These are phyloP conservation scores for Drosophila orosa DNA, from an alignment of 1,140 invertebrate genomes.

Conservation along the genomic window DNA sequence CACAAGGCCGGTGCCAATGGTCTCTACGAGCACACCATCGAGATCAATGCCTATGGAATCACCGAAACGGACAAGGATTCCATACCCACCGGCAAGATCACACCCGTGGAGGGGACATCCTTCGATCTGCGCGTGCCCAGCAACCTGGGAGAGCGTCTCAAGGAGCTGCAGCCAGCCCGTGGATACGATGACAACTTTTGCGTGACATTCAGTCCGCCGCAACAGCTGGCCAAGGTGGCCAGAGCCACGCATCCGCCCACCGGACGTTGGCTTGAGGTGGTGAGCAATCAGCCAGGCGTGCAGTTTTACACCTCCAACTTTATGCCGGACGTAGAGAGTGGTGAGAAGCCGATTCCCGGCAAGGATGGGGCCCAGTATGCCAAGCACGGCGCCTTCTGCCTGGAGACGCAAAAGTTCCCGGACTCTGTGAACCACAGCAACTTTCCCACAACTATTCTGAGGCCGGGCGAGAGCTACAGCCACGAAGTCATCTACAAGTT, in stretches of 20 bases:
- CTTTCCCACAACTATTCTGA: slow-evolving; percentile 90
- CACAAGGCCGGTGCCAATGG: slow-evolving; percentile 86
- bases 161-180: slow-evolving; percentile 79
- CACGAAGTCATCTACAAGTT: slow-evolving; percentile 87
- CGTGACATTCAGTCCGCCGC: slow-evolving; percentile 81
- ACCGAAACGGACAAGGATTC: slow-evolving; percentile 89
- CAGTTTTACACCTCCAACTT: slow-evolving; percentile 95
- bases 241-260: slow-evolving; percentile 87
- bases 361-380: slow-evolving; percentile 86
- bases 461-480: slow-evolving; percentile 89
- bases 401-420: slow-evolving; percentile 96
- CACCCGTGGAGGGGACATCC: slow-evolving; percentile 87
- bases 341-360: slow-evolving; percentile 54
- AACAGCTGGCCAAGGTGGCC: slow-evolving; percentile 54
- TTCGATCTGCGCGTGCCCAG: slow-evolving; percentile 89
- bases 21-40: slow-evolving; percentile 90
- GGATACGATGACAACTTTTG: slow-evolving; percentile 93
- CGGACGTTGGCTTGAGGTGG: slow-evolving; percentile 91
- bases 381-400: slow-evolving; percentile 93
- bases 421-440: slow-evolving; percentile 94
- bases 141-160: slow-evolving; percentile 85
- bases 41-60: slow-evolving; percentile 90
- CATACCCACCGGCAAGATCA: slow-evolving; percentile 92
- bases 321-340: slow-evolving; percentile 86
- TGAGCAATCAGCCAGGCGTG: slow-evolving; percentile 94